Conservation (phyloP, 2,113 vertebrate genomes). For the Gulo gulo region DNA sequence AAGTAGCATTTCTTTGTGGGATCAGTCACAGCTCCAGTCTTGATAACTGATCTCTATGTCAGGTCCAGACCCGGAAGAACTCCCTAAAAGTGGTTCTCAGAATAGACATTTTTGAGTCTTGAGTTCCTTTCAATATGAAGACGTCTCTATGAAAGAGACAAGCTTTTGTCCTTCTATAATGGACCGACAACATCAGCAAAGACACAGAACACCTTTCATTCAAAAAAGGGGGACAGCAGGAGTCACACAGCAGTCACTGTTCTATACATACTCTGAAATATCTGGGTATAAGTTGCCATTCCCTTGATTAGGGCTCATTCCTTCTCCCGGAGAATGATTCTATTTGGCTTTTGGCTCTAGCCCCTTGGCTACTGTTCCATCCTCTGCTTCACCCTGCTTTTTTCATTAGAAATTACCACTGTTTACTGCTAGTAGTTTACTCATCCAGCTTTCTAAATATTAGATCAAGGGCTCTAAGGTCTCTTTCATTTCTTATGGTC, state of each 20-base stretch:
- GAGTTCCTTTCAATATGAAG: neutral
- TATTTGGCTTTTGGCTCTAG: neutral
- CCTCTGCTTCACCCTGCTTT: neutral
- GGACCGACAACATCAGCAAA: neutral
- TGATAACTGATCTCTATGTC: neutral
- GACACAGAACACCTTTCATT: neutral
- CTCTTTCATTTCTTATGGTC: neutral
- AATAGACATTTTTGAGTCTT: neutral
- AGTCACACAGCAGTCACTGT: neutral
- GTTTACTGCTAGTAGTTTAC: neutral
- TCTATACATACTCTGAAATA: neutral
- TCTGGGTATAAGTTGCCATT: neutral
- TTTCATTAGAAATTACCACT: neutral
- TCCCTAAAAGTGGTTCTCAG: neutral
- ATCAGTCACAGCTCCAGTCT: neutral
- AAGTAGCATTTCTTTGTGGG: neutral
- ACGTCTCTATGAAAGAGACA: neutral
- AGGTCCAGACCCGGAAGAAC: no score
- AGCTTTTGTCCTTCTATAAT: neutral
- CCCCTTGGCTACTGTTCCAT: neutral
- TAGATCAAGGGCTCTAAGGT: neutral
- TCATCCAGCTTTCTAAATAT: neutral
- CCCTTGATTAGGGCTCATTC: neutral
- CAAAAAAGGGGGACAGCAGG: neutral
- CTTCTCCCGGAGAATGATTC: neutral